A percentile compares a stretch with the other conserved stretches of the same genome.
Conservation (phyloP, 2,113 vertebrate species). For the Psammodynastes pulverulentus region DNA sequence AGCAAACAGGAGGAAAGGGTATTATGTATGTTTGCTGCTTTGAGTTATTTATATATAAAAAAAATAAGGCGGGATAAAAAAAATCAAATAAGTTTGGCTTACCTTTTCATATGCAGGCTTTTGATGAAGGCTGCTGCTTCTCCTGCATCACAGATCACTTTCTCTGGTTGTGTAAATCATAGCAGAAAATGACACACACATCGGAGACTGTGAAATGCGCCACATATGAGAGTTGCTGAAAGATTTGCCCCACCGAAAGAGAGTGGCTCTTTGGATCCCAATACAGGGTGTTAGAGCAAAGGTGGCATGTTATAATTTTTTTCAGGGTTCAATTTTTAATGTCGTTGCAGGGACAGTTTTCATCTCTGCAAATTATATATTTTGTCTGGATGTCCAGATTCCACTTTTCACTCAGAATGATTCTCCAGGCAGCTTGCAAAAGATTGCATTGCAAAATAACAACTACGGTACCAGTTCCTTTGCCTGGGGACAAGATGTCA, state of each 20-base stretch:
- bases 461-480: not conserved
- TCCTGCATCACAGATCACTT: not conserved
- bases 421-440: not conserved
- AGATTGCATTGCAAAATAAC: not conserved
- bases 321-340: not conserved
- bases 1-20: not conserved
- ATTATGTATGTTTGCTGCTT: not conserved
- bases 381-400: not conserved
- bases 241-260: not conserved
- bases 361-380: not conserved
- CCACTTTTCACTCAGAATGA: not conserved
- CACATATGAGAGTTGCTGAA: not conserved
- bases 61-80: not conserved
- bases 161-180: not conserved
- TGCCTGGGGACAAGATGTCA: not conserved
- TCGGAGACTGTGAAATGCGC: not conserved
- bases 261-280: not conserved
- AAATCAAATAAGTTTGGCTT: not conserved
- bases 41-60: not conserved
- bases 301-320: not conserved
- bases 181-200: not conserved
- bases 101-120: not conserved
- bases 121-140: not conserved
- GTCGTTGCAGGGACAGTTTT: not conserved
- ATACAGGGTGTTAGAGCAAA: not conserved